These are phyloP conservation scores for Rhynchopsitta pachyrhyncha DNA, from an alignment of 2,113 vertebrate species.

Conservation along the genomic window DNA sequence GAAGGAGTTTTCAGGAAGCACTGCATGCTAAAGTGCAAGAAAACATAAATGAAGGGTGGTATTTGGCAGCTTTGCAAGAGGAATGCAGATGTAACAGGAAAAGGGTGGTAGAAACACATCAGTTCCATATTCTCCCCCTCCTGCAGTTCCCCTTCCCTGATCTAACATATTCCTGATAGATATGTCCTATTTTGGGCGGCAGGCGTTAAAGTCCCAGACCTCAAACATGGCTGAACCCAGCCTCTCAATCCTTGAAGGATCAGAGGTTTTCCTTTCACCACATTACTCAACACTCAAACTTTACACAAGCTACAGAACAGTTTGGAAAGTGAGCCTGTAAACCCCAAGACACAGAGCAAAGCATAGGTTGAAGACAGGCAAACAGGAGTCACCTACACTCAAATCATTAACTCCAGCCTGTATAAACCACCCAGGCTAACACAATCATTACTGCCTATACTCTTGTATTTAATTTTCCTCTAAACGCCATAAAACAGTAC, in stretches of 20 bases:
- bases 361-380: fast-evolving
- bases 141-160: not conserved
- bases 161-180: not conserved
- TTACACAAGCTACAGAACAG: not conserved
- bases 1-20: not conserved
- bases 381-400: not conserved
- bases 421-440: not conserved
- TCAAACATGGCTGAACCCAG: not conserved
- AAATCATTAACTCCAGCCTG: not conserved
- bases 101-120: not conserved
- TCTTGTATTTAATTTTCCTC: not conserved
- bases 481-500: not conserved
- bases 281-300: not conserved
- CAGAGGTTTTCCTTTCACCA: not conserved
- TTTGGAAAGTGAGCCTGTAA: not conserved
- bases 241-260: not conserved
- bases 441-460: not conserved
- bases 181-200: fast-evolving
- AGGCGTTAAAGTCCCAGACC: fast-evolving
- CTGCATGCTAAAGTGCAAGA: not conserved
- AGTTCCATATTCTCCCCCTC: not conserved
- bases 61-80: not conserved
- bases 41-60: not conserved
- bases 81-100: not conserved
- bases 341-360: not conserved